Percentiles rank a stretch among this genome's conserved stretches.
phyloP scores from a whole-genome alignment of 2,113 vertebrate species.

The Platysteira castanea region DNA sequence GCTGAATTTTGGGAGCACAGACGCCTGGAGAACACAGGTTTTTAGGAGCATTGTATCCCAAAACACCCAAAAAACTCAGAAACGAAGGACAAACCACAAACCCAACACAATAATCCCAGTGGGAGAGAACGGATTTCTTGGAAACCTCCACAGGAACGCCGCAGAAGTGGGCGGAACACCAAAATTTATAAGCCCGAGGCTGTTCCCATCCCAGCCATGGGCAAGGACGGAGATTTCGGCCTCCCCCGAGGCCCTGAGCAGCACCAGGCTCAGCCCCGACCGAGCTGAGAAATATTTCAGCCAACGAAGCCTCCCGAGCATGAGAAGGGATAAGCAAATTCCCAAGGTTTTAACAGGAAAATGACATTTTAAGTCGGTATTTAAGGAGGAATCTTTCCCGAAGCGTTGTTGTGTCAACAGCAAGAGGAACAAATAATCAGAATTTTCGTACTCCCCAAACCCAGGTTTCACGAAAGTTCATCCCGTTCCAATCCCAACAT shows the following conservation, averaged over 20 bases:
- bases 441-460: not conserved
- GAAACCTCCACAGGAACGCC: rapidly evolving
- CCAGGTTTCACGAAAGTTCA: not conserved
- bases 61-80: no score
- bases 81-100: not conserved
- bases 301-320: not conserved
- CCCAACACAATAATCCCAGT: no score
- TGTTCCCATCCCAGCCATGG: not conserved
- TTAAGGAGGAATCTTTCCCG: not conserved
- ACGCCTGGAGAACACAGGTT: not conserved
- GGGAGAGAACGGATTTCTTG: not conserved
- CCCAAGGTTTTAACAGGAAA: not conserved
- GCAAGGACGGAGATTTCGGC: not conserved
- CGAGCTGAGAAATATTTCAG: not conserved
- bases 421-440: not conserved
- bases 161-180: rapidly evolving
- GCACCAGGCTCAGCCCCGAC: not conserved
- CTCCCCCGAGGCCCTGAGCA: not conserved
- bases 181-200: no score
- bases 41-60: not conserved
- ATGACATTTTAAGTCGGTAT: not conserved
- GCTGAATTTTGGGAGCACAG: not conserved
- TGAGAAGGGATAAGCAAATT: not conserved
- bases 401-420: not conserved
- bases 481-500: not conserved